Percentiles rank a stretch among this genome's conserved stretches.
Conservation (phyloP, 2,113 vertebrate genomes). For the Sus scrofa region DNA sequence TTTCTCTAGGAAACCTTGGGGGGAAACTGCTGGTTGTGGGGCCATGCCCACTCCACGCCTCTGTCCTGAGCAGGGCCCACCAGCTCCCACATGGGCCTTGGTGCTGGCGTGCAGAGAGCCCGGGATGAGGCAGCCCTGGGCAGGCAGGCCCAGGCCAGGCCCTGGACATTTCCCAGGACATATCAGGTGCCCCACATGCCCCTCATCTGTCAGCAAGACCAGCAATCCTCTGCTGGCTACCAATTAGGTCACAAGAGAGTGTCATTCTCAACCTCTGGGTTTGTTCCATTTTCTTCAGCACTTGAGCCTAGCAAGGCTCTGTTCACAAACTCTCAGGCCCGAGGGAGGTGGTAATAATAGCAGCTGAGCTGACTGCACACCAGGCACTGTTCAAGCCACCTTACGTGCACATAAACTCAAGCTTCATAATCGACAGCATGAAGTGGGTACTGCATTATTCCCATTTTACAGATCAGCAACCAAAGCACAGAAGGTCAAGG, state of each 20-base stretch:
- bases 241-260: background rate
- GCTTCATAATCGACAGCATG: rapidly evolving
- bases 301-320: background rate
- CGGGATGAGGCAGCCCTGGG: background rate
- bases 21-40: background rate
- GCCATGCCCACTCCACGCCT: background rate
- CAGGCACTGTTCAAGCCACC: background rate
- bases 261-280: background rate
- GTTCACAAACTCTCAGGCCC: background rate
- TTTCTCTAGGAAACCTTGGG: background rate
- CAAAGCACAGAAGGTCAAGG: background rate
- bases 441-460: rapidly evolving
- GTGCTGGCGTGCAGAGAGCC: background rate
- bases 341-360: background rate
- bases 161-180: background rate
- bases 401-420: rapidly evolving
- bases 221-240: background rate
- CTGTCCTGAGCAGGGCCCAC: background rate
- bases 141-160: background rate
- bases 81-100: background rate
- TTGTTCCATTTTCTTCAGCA: background rate
- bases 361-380: background rate
- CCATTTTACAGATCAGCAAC: background rate
- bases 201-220: background rate
- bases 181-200: background rate